phyloP scores from a whole-genome alignment of 2,888 invertebrate species.

The Tridacna crocea region DNA sequence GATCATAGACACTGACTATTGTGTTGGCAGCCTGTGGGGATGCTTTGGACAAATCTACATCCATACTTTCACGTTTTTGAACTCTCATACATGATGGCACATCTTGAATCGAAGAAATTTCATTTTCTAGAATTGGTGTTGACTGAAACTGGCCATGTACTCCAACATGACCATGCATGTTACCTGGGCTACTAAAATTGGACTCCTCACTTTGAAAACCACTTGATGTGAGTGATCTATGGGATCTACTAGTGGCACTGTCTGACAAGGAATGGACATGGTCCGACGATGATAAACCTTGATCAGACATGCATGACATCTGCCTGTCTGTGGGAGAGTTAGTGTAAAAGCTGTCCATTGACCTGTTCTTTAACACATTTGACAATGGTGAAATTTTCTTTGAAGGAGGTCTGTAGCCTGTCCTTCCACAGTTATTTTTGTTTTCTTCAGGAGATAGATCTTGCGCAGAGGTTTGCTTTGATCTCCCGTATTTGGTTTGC shows the following conservation, averaged over 20 bases:
- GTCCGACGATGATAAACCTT: constrained; percentile 52
- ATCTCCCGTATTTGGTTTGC: background rate
- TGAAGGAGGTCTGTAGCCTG: background rate
- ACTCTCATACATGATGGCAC: constrained; percentile 19
- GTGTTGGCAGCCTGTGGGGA: constrained; percentile 15
- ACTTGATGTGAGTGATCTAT: constrained; percentile 56
- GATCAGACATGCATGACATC: constrained; percentile 53
- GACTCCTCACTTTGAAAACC: constrained; percentile 64
- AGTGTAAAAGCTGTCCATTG: constrained; percentile 41
- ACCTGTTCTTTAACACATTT: constrained; percentile 21
- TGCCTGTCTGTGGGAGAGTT: constrained; percentile 44
- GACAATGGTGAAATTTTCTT: constrained; percentile 17
- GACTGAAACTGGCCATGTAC: constrained; percentile 37
- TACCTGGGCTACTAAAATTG: constrained; percentile 30
- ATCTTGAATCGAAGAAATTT: constrained; percentile 45
- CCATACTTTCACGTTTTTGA: constrained; percentile 41
- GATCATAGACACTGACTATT: background rate
- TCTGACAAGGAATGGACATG: constrained; percentile 42
- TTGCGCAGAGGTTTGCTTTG: background rate
- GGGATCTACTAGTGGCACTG: constrained; percentile 36
- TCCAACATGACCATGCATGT: constrained; percentile 1
- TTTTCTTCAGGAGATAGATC: background rate
- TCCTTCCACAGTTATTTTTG: background rate
- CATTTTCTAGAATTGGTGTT: constrained; percentile 55
- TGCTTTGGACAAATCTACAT: constrained; percentile 32